A percentile compares a stretch with the other conserved stretches of the same genome.
Evolutionary conservation across 2,113 vertebrate species (phyloP).

Genomic region (Pelodiscus sinensis): DNA sequence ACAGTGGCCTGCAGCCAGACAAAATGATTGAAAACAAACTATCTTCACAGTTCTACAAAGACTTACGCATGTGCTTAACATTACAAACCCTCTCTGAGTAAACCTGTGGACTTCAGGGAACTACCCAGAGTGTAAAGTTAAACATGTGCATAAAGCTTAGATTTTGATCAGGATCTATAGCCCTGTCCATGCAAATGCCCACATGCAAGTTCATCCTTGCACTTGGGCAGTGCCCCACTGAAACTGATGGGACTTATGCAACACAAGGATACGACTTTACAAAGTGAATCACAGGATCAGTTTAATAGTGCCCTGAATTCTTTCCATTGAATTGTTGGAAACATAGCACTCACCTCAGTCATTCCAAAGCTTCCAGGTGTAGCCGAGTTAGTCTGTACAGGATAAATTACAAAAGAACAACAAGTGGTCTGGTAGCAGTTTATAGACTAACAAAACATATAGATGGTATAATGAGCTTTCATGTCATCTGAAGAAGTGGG

Average conservation of each 20-base stretch:
- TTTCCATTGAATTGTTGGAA: not conserved
- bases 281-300: not conserved
- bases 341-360: not conserved
- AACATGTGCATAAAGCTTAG: not conserved
- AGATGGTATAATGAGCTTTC: too few species aligned
- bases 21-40: slow-evolving; percentile 8
- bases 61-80: not conserved
- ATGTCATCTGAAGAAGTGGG: too few species aligned
- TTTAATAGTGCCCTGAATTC: not conserved
- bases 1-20: not conserved
- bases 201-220: not conserved
- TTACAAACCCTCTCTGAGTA: not conserved
- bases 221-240: not conserved
- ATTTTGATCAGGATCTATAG: not conserved
- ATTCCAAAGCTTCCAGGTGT: not conserved
- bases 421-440: too few species aligned
- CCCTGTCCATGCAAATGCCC: not conserved
- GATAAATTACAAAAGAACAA: too few species aligned
- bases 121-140: not conserved
- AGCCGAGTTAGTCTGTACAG: too few species aligned
- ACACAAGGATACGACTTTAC: rapidly evolving
- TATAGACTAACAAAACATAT: too few species aligned
- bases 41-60: not conserved
- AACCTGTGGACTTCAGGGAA: rapidly evolving
- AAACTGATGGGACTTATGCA: not conserved